Base-by-base conservation (phyloP, 2,113 vertebrate genomes). In the Oxyruncus cristatus region DNA sequence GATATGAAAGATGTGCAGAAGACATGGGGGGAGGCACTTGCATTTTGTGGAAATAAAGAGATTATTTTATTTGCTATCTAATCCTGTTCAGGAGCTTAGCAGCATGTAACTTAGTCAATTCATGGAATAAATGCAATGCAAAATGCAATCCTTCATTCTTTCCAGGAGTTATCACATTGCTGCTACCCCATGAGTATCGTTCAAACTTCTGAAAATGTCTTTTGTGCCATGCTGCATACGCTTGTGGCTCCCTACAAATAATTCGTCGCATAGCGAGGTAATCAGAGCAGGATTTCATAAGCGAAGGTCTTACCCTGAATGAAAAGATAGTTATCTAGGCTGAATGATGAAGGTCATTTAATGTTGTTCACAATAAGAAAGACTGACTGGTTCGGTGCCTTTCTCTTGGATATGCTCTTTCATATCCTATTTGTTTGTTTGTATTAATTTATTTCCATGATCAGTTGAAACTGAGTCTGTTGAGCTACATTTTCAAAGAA, bases 81-180 rank as follows among this genome's bases (percentile, higher is more conserved):
- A 76, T 84, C 35, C 17, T 63, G 12, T n/a, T 94, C 50, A 85
- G 67, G 72, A 86, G 12, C 6, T 66, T 73, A 87, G 52, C 19
- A 86, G 16, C 46, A 44, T 46, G 71, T 61, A 41, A 41, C 6
- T 65, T 58, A 68, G 56, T 68, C 30, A 23, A 49, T 41, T 75
- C 5, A 56, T 35, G 23, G 62, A 84, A 72, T 65, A 71, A 92
- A 79, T 37, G 24, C 68, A 86, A 71, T 79, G 66, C 46, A 73
- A 96, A 91, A 89, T 70, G 26, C 74, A 86, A 17, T 82, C 61
- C 91, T 95, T 93, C 59, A 63, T 49, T 74, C 47, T 74, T 94
- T 76, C 41, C 42, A 68, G 41, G 83, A 85, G 75, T 85, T 90
- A 65, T 50, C 28, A 12, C 66, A 44, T 92, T 92, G 33, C 78